These are phyloP conservation scores for Melanotaenia trifasciata DNA, from an alignment of 2,797 vertebrate species.

Conservation along the genomic window DNA sequence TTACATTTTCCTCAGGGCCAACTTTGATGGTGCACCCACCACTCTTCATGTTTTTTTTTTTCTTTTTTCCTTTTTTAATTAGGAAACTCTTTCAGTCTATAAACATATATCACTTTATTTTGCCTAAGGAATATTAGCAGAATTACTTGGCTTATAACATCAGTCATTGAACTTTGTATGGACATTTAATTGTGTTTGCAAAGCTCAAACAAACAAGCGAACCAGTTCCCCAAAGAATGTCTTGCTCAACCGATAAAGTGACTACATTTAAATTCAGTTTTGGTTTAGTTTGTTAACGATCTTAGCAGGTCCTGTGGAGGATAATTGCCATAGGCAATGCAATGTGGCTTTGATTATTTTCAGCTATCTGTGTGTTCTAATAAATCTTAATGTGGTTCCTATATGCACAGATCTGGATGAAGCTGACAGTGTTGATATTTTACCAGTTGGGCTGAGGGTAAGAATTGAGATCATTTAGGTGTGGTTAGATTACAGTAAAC, in stretches of 20 bases:
- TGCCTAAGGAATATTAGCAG: neutral
- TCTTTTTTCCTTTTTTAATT: neutral
- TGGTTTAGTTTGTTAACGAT: slow-evolving; percentile 85
- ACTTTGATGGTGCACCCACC: neutral
- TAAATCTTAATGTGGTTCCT: slow-evolving; percentile 87
- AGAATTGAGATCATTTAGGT: slow-evolving; percentile 34
- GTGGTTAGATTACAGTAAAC: slow-evolving; percentile 24
- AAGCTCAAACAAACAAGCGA: slow-evolving; percentile 31
- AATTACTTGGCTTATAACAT: slow-evolving; percentile 31
- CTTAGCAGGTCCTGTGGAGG: slow-evolving; percentile 91
- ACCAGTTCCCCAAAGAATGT: slow-evolving; percentile 30
- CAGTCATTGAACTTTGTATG: slow-evolving; percentile 39
- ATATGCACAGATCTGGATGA: slow-evolving; percentile 83
- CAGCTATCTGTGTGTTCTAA: slow-evolving; percentile 90
- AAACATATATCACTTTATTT: neutral
- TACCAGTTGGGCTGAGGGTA: slow-evolving; percentile 11
- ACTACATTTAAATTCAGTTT: too few relatives aligned
- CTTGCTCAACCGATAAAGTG: too few relatives aligned
- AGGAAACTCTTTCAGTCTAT: neutral
- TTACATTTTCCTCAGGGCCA: slow-evolving; percentile 12
- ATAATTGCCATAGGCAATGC: slow-evolving; percentile 92
- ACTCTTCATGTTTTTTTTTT: neutral
- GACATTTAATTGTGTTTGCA: slow-evolving; percentile 31
- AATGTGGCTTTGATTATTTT: slow-evolving; percentile 92
- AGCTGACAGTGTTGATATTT: slow-evolving; percentile 77